Percentiles rank a stretch among this genome's conserved stretches.
Evolutionary conservation across 2,113 vertebrate species (phyloP).

Genomic region (Blennius ocellaris): DNA sequence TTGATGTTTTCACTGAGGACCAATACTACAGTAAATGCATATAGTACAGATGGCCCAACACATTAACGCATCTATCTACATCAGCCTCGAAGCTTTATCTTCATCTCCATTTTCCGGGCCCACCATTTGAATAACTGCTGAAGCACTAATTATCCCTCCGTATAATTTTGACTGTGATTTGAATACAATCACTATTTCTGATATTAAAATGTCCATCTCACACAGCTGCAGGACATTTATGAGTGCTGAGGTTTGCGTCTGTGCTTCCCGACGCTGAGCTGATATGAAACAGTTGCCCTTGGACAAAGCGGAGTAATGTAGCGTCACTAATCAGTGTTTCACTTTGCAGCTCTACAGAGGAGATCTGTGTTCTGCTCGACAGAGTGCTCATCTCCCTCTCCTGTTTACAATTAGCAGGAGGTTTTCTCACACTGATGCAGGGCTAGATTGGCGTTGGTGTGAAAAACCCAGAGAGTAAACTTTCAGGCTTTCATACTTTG

Average conservation of each 20-base stretch:
- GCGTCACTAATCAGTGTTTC: slow-evolving; percentile 79
- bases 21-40: slow-evolving; percentile 39
- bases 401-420: slow-evolving; percentile 74
- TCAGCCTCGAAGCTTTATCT: slow-evolving; percentile 42
- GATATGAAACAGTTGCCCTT: slow-evolving; percentile 80
- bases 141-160: slow-evolving; percentile 57
- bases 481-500: slow-evolving; percentile 13
- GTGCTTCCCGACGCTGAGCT: slow-evolving; percentile 60
- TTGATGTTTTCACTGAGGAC: slow-evolving; percentile 30
- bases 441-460: slow-evolving; percentile 52
- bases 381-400: slow-evolving; percentile 63
- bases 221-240: slow-evolving; percentile 58
- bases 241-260: slow-evolving; percentile 51
- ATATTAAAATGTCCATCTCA: slow-evolving; percentile 65
- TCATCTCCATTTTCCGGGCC: slow-evolving; percentile 45
- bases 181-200: slow-evolving; percentile 40
- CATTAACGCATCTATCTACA: slow-evolving; percentile 35
- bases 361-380: slow-evolving; percentile 66
- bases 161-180: slow-evolving; percentile 51
- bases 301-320: slow-evolving; percentile 78
- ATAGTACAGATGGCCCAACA: slow-evolving; percentile 38
- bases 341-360: slow-evolving; percentile 60
- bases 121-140: slow-evolving; percentile 25
- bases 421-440: slow-evolving; percentile 47
- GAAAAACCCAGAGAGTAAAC: slow-evolving; percentile 40